Evolutionary conservation across 2,888 invertebrate species (phyloP), one percentile per base, ranked within the genome.

Genomic region (Tanytarsus gracilentus): DNA sequence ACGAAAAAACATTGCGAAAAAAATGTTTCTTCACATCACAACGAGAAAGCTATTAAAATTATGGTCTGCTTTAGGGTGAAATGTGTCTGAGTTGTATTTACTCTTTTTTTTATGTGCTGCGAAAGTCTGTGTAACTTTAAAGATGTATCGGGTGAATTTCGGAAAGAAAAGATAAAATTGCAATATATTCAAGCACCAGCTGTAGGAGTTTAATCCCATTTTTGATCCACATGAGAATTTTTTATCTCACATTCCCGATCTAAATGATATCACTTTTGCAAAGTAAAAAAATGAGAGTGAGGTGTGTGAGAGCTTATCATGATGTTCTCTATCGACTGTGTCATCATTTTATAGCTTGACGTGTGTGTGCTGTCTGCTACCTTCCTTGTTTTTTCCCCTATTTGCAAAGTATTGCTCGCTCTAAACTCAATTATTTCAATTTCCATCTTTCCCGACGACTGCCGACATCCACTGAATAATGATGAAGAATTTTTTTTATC

Each of bases 311-410:
- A 16, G 50, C 27, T 27, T 26, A 4, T 18, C 14, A 4, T 48
- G 21, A 18, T 48, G 48, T 44, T 18, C 7, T 14, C 14, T 16
- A 36, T 36, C 14, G 16, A 36, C 16, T 56, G 55, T 56, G 55
- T 56, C 55, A 56, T 40, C 14, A 56, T 53, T 56, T 40, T 56
- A 56, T 26, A 40, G 55, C 40, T 56, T 56, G 36, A 36, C 36
- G 27, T 30, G 25, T 30, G 6, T 16, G 26, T 30, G 23, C 8
- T 53, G 23, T 53, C 8, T 25, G 23, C 53, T 53, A 36, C 53
- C 53, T 53, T 36, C 29, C 5, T 39, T 39, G n/a, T 7, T n/a
- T n/a, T 52, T 52, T 29, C 52, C 14, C 30, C 26, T 49, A 18
- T 27, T 27, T 52, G 21, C 3, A n/a, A 9, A 9, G 2, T 36